Conservation (phyloP, 1,140 invertebrate species). For the Ceratina japonica region DNA sequence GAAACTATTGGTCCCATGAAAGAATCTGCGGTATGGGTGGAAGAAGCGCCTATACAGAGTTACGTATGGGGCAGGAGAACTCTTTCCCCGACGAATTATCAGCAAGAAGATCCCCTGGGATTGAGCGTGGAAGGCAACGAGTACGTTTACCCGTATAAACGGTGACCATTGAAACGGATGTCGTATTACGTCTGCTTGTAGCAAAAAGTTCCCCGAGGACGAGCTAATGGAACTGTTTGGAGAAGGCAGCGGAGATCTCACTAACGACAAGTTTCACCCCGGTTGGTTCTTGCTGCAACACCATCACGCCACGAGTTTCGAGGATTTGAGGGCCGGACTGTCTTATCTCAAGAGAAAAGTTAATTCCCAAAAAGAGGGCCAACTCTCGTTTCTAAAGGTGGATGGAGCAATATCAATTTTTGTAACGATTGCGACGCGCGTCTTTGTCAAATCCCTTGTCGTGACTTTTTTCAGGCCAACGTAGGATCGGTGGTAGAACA, state of each 20-base stretch:
- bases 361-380: conserved; percentile 92
- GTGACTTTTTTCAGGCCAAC: conserved; percentile 84
- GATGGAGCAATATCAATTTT: neutral
- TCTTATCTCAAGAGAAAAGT: conserved; percentile 91
- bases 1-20: conserved; percentile 95
- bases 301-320: conserved; percentile 94
- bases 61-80: conserved; percentile 90
- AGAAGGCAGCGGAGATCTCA: conserved; percentile 92
- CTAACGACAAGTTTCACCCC: conserved; percentile 95
- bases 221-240: conserved; percentile 95
- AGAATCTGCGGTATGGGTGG: conserved; percentile 99
- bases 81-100: conserved; percentile 89
- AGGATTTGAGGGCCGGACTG: conserved; percentile 94
- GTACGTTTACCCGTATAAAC: conserved; percentile 72
- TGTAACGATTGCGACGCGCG: too few relatives aligned
- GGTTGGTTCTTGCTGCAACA: conserved; percentile 98
- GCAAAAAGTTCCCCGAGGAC: conserved; percentile 93
- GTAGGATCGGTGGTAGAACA: conserved; percentile 95
- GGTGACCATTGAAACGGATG: neutral
- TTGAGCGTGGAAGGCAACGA: conserved; percentile 96
- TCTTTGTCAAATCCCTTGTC: neutral
- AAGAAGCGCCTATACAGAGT: conserved; percentile 90
- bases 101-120: conserved; percentile 95
- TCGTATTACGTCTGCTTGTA: conserved; percentile 66
- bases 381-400: conserved; percentile 94